These are phyloP conservation scores for Zaprionus inermis DNA, from an alignment of 1,140 invertebrate genomes.

Conservation along the genomic window DNA sequence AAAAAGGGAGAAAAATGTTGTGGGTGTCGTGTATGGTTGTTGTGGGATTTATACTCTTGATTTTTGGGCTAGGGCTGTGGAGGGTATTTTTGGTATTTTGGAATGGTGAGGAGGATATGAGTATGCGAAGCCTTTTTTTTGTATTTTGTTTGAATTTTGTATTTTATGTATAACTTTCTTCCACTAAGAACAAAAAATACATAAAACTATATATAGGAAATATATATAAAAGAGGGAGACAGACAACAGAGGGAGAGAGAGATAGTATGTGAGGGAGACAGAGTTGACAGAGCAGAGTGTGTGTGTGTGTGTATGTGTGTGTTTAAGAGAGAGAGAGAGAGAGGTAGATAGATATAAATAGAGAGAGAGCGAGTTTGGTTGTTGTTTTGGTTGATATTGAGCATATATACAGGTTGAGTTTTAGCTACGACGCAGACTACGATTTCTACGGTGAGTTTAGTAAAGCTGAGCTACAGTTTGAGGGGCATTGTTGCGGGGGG, in stretches of 20 bases:
- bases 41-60: conserved; percentile 16
- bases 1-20: conserved; percentile 36
- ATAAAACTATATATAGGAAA: conserved; percentile 67
- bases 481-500: neutral
- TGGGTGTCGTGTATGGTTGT: conserved; percentile 10
- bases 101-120: conserved; percentile 62
- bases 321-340: conserved; percentile 41
- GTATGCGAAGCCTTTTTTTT: conserved; percentile 75
- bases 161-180: conserved; percentile 64
- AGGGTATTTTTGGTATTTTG: conserved; percentile 44
- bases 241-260: conserved; percentile 54
- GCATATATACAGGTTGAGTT: conserved; percentile 75
- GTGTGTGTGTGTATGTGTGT: conserved; percentile 32
- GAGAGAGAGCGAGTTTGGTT: conserved; percentile 52
- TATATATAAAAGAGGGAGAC: conserved; percentile 28
- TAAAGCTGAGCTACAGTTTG: conserved; percentile 70
- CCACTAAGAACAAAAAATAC: conserved; percentile 65
- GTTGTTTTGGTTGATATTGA: conserved; percentile 62
- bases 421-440: conserved; percentile 71
- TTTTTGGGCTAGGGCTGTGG: conserved; percentile 24
- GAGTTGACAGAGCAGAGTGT: conserved; percentile 8
- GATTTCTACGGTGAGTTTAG: conserved; percentile 78
- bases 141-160: conserved; percentile 13
- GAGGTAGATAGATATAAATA: conserved; percentile 54
- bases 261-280: neutral